phyloP scores from a whole-genome alignment of 1,140 invertebrate species.

The Zaprionus nigranus region DNA sequence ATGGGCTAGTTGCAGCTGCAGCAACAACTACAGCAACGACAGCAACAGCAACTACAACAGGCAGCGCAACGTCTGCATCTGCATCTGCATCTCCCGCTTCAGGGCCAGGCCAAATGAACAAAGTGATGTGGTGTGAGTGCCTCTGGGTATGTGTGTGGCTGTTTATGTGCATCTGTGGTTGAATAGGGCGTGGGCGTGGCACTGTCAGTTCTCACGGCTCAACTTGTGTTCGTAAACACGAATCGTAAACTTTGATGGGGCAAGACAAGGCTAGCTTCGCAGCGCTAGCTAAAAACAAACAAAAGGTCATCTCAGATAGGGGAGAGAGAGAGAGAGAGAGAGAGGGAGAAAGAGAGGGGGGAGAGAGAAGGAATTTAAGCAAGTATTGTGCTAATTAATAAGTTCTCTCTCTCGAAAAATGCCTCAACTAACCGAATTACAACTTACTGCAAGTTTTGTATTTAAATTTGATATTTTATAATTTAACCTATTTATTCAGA shows the following conservation, averaged over 20 bases:
- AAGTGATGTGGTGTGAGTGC: not conserved
- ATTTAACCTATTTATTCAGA: not conserved
- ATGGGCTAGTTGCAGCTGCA: slow-evolving; percentile 58
- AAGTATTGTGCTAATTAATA: slow-evolving; percentile 10
- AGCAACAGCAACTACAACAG: not conserved
- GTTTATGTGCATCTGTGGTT: slow-evolving; percentile 2
- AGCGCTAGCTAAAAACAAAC: slow-evolving; percentile 25
- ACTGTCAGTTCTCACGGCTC: slow-evolving; percentile 32
- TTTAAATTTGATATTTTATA: not conserved
- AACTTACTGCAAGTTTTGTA: not conserved
- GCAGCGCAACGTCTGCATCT: not conserved
- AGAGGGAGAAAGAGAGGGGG: not conserved
- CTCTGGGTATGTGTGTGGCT: not conserved
- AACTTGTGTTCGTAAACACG: slow-evolving; percentile 38
- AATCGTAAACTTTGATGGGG: slow-evolving; percentile 45
- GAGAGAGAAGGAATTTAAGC: not conserved
- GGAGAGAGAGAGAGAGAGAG: not conserved
- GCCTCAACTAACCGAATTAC: not conserved
- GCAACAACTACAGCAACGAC: not conserved
- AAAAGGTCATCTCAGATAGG: slow-evolving; percentile 30
- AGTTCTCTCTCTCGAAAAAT: not conserved
- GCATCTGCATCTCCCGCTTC: not conserved
- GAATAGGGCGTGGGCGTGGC: slow-evolving; percentile 19
- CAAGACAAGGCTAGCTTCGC: slow-evolving; percentile 17
- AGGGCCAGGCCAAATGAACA: slow-evolving; percentile 4